Percentiles rank a stretch among this genome's conserved stretches.
phyloP scores from a whole-genome alignment of 2,888 invertebrate species.

The Aphodius sticticus region DNA sequence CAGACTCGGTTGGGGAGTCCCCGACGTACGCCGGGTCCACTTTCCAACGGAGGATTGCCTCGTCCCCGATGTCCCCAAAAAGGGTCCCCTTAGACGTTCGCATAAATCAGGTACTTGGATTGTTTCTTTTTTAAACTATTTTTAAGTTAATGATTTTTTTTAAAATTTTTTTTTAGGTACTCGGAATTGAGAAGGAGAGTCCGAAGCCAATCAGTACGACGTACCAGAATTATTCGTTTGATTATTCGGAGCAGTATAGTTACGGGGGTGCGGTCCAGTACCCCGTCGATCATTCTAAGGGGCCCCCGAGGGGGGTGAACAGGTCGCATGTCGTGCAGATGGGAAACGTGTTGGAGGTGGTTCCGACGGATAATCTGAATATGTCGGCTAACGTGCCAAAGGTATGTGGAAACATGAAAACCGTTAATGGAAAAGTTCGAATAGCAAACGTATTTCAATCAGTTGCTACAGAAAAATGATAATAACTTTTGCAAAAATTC shows the following conservation, averaged over 20 bases:
- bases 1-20: constrained; percentile 44
- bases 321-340: constrained; percentile 59
- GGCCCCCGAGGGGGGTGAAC: neutral
- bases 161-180: constrained; percentile 26
- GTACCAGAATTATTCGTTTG: constrained; percentile 33
- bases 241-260: constrained; percentile 30
- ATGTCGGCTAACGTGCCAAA: constrained; percentile 12
- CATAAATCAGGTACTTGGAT: constrained; percentile 66
- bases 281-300: constrained; percentile 30
- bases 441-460: too few relatives aligned
- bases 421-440: neutral
- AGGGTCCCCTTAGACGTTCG: constrained; percentile 68
- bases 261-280: constrained; percentile 33
- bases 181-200: constrained; percentile 63
- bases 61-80: constrained; percentile 61
- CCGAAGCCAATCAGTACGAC: constrained; percentile 42
- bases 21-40: constrained; percentile 35
- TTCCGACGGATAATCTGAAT: constrained; percentile 61
- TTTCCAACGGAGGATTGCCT: constrained; percentile 17
- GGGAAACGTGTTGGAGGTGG: constrained; percentile 68
- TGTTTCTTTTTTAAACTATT: too few relatives aligned
- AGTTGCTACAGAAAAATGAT: too few relatives aligned
- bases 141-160: too few relatives aligned
- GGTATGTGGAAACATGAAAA: constrained; percentile 20
- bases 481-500: too few relatives aligned